These are phyloP conservation scores for Ailuropoda melanoleuca DNA, from an alignment of 2,113 vertebrate genomes.

Conservation along the genomic window DNA sequence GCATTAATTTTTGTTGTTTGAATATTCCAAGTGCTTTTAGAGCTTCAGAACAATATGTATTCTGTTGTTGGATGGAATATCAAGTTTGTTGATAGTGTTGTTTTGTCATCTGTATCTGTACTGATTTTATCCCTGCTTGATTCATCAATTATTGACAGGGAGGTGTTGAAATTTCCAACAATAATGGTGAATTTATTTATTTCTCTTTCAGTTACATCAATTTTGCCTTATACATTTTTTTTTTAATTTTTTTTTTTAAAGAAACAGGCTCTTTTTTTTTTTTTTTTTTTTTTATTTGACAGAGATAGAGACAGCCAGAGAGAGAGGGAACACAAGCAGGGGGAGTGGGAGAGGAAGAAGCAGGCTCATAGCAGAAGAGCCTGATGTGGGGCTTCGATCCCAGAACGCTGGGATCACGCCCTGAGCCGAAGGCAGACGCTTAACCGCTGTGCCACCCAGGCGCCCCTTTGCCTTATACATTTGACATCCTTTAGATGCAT, in stretches of 20 bases:
- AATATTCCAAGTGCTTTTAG: not conserved
- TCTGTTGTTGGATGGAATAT: not conserved
- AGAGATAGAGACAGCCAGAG: too few species aligned
- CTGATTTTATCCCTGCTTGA: not conserved
- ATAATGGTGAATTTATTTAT: not conserved
- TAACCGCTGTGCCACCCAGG: too few species aligned
- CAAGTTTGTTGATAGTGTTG: not conserved
- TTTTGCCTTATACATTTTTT: not conserved
- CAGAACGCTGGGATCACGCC: too few species aligned
- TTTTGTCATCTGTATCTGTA: not conserved
- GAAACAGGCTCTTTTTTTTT: too few species aligned
- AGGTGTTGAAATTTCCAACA: not conserved
- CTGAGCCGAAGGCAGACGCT: too few species aligned
- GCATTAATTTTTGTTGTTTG: not conserved
- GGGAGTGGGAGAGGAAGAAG: too few species aligned
- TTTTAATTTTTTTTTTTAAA: too few species aligned
- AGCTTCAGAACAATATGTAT: not conserved
- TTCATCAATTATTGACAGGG: not conserved
- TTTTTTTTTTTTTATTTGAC: too few species aligned
- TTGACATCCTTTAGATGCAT: not conserved
- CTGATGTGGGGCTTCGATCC: too few species aligned
- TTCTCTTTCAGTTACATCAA: not conserved
- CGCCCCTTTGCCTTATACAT: not conserved
- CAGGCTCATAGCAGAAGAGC: too few species aligned
- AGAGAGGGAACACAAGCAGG: too few species aligned